phyloP scores from a whole-genome alignment of 2,113 vertebrate species.

The Chrysochloris asiatica region DNA sequence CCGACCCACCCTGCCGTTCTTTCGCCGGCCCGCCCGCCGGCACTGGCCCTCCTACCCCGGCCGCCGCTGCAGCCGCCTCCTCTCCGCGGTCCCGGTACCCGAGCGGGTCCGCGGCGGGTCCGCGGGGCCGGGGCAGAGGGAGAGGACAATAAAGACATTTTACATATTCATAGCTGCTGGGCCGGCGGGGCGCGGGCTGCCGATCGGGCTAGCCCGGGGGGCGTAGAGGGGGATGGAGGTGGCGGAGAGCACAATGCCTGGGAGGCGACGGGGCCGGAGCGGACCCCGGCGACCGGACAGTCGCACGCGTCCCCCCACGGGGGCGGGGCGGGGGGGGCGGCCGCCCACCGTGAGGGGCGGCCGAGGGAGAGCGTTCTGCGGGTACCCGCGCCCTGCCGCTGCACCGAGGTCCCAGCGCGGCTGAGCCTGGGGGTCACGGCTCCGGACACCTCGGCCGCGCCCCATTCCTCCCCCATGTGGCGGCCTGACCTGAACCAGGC shows the following conservation, averaged over 20 bases:
- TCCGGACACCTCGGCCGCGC: constrained; percentile 11
- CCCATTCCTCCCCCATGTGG: background rate
- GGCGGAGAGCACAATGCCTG: constrained; percentile 65
- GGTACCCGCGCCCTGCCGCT: background rate
- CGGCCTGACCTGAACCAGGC: constrained; percentile 33
- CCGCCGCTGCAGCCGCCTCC: constrained; percentile 37
- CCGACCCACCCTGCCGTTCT: constrained; percentile 48
- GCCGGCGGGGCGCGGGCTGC: constrained; percentile 16
- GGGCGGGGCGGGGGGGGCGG: background rate
- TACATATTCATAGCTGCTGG: constrained; percentile 79
- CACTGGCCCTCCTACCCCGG: constrained; percentile 30
- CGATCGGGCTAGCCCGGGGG: background rate
- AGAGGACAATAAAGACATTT: constrained; percentile 78
- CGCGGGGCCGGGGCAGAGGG: constrained; percentile 53
- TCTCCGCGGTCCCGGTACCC: constrained; percentile 28
- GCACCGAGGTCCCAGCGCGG: background rate
- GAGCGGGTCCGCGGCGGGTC: constrained; percentile 56
- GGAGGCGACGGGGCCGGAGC: constrained; percentile 50
- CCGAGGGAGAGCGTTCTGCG: background rate
- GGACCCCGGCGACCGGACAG: constrained; percentile 35
- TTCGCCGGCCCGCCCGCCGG: constrained; percentile 30
- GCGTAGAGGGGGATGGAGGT: constrained; percentile 29
- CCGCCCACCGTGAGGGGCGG: background rate
- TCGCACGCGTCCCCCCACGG: background rate
- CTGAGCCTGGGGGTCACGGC: constrained; percentile 26